Evolutionary conservation across 2,888 invertebrate genomes (phyloP).

Genomic region (Chrysolina haemoptera): DNA sequence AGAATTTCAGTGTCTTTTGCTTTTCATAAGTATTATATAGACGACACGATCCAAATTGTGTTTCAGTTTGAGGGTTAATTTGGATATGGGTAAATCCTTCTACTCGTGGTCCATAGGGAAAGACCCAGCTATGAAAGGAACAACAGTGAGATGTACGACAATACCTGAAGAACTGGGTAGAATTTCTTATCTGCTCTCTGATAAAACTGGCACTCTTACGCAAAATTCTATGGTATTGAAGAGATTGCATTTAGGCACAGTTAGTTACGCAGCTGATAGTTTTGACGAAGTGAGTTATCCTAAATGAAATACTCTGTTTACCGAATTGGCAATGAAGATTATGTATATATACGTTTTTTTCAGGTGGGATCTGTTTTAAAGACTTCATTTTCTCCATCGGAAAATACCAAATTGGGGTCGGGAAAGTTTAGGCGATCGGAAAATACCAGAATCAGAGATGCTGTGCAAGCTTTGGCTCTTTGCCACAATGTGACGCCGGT

Average conservation of each 20-base stretch:
- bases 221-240: constrained; percentile 99
- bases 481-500: constrained; percentile 99
- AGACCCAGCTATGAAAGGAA: constrained; percentile 93
- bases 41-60: not conserved
- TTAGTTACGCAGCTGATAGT: constrained; percentile 88
- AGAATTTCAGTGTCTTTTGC: constrained; percentile 17
- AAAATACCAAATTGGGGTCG: constrained; percentile 54
- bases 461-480: constrained; percentile 93
- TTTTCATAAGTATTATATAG: not conserved
- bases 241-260: constrained; percentile 94
- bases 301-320: too few relatives aligned
- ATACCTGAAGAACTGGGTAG: constrained; percentile 98
- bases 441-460: constrained; percentile 86
- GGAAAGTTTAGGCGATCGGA: constrained; percentile 77
- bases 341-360: constrained; percentile 26
- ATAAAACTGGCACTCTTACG: constrained; percentile 98
- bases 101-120: constrained; percentile 98
- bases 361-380: constrained; percentile 71
- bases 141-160: constrained; percentile 96
- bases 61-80: constrained; percentile 92
- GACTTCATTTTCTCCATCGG: constrained; percentile 66
- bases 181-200: constrained; percentile 95
- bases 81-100: constrained; percentile 98
- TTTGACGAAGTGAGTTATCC: constrained; percentile 81
- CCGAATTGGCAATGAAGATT: too few relatives aligned